phyloP scores from a whole-genome alignment of 64 coral and sea anemone genomes.

The Trachythela sp. region DNA sequence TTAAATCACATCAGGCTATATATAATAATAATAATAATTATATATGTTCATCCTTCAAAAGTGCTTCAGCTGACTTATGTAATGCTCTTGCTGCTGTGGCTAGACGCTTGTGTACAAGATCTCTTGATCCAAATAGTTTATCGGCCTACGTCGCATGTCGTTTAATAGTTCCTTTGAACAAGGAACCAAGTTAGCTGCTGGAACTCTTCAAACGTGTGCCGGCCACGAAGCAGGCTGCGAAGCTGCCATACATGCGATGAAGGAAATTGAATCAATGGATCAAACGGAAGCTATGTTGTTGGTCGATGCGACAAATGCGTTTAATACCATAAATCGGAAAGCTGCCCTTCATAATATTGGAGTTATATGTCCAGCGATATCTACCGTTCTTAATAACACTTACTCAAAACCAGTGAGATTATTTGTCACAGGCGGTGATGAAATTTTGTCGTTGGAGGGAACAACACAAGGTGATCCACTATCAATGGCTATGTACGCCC shows the following conservation, averaged over 20 bases:
- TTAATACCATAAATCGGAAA: not conserved
- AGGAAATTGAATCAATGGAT: not conserved
- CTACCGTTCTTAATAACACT: not conserved
- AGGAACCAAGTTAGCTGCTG: constrained; percentile 6
- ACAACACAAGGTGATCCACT: not conserved
- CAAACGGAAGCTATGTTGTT: constrained; percentile 40
- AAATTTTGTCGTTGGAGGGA: not conserved
- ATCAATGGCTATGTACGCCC: not conserved
- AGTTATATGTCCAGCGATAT: not conserved
- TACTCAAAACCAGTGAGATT: not conserved
- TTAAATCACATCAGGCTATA: no score
- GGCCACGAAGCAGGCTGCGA: constrained; percentile 25
- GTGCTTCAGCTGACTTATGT: not conserved
- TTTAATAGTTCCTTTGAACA: not conserved
- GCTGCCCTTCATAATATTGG: not conserved
- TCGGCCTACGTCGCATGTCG: not conserved
- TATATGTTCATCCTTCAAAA: not conserved
- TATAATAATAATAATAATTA: no score
- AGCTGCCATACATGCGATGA: constrained; percentile 39
- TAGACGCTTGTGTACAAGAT: not conserved
- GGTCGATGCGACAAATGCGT: constrained; percentile 22
- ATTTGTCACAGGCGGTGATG: not conserved
- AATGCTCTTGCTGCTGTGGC: not conserved
- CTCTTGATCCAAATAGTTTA: not conserved
- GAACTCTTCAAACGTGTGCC: constrained; percentile 35